Conservation (phyloP, 1,140 invertebrate genomes). For the Pseudomyrmex pallidus region DNA sequence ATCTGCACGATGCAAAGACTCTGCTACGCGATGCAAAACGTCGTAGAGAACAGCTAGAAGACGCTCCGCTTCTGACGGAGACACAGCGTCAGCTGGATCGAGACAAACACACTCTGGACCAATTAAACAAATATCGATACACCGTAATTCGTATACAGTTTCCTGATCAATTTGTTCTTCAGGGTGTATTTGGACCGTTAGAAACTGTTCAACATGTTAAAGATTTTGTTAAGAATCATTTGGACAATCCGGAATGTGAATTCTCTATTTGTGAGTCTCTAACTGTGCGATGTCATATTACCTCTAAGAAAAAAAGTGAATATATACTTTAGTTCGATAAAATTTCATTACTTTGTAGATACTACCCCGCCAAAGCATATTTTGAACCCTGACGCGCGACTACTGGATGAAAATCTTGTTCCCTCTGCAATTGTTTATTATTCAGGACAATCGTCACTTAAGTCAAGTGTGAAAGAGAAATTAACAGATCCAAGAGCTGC, state of each 20-base stretch:
- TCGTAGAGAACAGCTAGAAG: conserved; percentile 87
- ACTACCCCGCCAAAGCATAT: conserved; percentile 91
- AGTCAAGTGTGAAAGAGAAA: conserved; percentile 82
- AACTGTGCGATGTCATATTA: conserved; percentile 26
- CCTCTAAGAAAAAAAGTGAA: conserved; percentile 8
- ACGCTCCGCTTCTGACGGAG: conserved; percentile 89
- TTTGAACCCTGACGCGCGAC: conserved; percentile 85
- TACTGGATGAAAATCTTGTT: conserved; percentile 90
- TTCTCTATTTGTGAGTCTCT: conserved; percentile 89
- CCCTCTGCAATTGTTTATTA: conserved; percentile 92
- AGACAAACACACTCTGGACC: conserved; percentile 86
- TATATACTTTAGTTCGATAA: conserved; percentile 12
- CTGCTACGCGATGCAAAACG: conserved; percentile 90
- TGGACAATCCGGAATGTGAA: conserved; percentile 86
- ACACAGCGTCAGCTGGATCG: conserved; percentile 87
- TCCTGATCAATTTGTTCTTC: conserved; percentile 91
- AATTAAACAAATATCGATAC: conserved; percentile 89
- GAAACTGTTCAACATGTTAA: conserved; percentile 89
- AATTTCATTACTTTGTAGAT: conserved; percentile 84
- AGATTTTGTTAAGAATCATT: conserved; percentile 89
- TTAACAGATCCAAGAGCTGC: conserved; percentile 83
- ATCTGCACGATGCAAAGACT: conserved; percentile 90
- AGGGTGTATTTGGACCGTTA: conserved; percentile 90
- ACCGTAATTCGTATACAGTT: conserved; percentile 92
- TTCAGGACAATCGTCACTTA: conserved; percentile 82